phyloP scores from a whole-genome alignment of 2,888 invertebrate genomes.

The Dicyrtoma fusca region DNA sequence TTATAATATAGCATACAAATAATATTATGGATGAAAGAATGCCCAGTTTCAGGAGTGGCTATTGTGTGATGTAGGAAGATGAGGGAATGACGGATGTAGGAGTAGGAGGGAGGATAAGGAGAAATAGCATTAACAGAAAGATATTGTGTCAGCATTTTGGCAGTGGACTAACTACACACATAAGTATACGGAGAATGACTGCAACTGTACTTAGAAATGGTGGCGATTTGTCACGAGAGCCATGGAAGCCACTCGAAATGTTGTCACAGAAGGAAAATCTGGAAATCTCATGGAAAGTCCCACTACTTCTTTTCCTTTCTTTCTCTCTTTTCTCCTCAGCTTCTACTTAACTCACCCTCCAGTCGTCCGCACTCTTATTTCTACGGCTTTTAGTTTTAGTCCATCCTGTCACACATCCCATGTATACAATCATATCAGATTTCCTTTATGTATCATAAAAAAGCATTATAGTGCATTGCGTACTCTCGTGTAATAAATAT shows the following conservation, averaged over 20 bases:
- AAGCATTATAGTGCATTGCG: no score
- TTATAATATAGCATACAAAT: no score
- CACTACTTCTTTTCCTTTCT: neutral
- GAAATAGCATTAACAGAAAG: constrained; percentile 39
- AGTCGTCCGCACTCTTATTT: neutral
- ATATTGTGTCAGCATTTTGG: constrained; percentile 54
- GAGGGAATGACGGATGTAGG: constrained; percentile 47
- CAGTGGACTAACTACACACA: neutral
- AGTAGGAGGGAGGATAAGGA: constrained; percentile 35
- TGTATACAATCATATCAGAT: no score
- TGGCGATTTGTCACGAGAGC: constrained; percentile 38
- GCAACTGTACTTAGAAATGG: constrained; percentile 43
- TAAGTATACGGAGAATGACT: no score
- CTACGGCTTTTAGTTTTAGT: neutral
- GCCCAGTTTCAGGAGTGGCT: no score
- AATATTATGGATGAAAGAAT: no score
- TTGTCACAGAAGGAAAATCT: constrained; percentile 40
- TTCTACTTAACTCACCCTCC: neutral
- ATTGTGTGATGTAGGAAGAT: constrained; percentile 21
- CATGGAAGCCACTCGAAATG: constrained; percentile 43
- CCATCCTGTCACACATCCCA: neutral
- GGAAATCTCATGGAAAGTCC: constrained; percentile 41
- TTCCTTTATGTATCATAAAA: neutral
- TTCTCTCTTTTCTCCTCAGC: neutral
- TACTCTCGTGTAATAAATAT: no score